phyloP scores from a whole-genome alignment of 2,113 vertebrate species.

The Furnarius figulus region DNA sequence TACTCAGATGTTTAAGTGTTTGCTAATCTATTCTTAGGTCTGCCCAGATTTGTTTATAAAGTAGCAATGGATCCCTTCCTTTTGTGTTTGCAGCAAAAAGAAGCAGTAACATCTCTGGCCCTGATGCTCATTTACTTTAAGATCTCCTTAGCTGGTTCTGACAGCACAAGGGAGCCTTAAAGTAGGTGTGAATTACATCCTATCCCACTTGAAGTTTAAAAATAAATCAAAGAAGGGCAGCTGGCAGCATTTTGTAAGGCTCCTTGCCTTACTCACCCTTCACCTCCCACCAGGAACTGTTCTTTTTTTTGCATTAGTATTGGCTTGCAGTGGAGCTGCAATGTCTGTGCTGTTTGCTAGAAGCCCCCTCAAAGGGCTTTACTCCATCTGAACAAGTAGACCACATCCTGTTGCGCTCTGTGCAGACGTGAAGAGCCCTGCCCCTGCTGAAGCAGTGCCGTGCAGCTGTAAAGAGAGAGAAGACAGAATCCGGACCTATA shows the following conservation, averaged over 20 bases:
- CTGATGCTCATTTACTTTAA: slow-evolving; percentile 14
- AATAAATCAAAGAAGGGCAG: slow-evolving; percentile 31
- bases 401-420: slow-evolving; percentile 58
- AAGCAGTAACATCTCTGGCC: slow-evolving; percentile 12
- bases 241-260: slow-evolving; percentile 31
- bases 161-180: slow-evolving; percentile 18
- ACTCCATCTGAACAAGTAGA: slow-evolving; percentile 15
- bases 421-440: neutral
- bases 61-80: neutral
- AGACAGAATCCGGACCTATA: neutral
- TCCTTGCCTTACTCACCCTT: slow-evolving; percentile 49
- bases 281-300: slow-evolving; percentile 50
- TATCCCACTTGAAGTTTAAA: slow-evolving; percentile 59
- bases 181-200: slow-evolving; percentile 58
- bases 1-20: neutral
- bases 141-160: neutral
- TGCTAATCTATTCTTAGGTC: neutral
- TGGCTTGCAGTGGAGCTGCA: slow-evolving; percentile 27
- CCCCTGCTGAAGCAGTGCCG: neutral
- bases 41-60: slow-evolving; percentile 1
- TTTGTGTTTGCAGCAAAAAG: neutral
- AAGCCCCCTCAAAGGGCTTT: slow-evolving; percentile 40
- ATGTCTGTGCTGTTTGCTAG: slow-evolving; percentile 14
- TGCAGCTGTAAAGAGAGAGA: neutral
- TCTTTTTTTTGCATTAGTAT: neutral